Base-by-base conservation (phyloP, 30 jellyfish, hydroid and myxozoan species). In the Catostylus mosaicus region DNA sequence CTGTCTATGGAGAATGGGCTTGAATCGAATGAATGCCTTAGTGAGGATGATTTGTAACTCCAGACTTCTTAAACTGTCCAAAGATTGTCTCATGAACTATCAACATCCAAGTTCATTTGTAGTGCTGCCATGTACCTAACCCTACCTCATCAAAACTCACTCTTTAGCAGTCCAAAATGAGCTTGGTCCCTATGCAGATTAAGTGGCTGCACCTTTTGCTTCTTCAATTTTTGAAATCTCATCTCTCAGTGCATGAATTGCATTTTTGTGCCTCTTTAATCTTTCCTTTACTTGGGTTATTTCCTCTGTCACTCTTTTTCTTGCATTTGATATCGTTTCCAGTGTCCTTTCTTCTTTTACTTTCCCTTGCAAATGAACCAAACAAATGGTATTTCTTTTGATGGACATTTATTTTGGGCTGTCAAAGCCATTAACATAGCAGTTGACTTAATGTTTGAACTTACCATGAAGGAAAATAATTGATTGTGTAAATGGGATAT, bases 241-340 rank as follows among this genome's bases (percentile, higher is more conserved):
- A 27, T 94, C 99, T 71, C 92, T 82, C 36, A 94, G 62, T n/a
- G 94, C 78, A 23, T 94, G 99, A 37, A 94, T 94, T 22, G 97
- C 99, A 88, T 87, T 78, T 79, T 94, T 94, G 73, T 89, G 97
- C 36, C 88, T 80, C 66, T 94, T 94, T 36, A 94, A 66, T 70
- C 96, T 74, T 33, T 88, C 96, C 33, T 94, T 94, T 48, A 87
- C 93, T 82, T 94, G 95, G 11, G 96, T 33, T 32, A 94, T 94
- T 78, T 94, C 99, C 45, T 94, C 99, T 7, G 95, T 83, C 24
- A 94, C 99, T 45, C 99, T 61, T 65, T 87, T 88, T 63, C 96
- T 81, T 30, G 99, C 99, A 27, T 69, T 82, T 63, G 88, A 69
- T 38, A 94, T 83, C 3, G 95, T 73, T 10, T 71, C 94, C 27